Percentiles rank a stretch among this genome's conserved stretches.
Evolutionary conservation across 1,140 invertebrate species (phyloP).

Genomic region (Eriocheir sinensis): DNA sequence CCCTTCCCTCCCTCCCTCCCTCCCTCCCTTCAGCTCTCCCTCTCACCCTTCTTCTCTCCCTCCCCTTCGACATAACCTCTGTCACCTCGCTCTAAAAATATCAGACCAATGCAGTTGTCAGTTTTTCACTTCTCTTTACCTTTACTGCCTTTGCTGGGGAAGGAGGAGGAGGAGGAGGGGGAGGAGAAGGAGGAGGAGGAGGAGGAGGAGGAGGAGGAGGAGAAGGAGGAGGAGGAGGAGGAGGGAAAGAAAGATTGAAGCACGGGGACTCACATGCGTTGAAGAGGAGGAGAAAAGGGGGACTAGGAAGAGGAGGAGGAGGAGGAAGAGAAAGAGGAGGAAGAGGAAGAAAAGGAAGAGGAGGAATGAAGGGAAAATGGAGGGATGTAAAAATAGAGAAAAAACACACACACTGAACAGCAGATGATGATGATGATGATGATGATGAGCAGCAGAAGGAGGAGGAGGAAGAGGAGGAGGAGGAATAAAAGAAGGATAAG

Average conservation of each 20-base stretch:
- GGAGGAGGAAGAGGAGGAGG: background rate
- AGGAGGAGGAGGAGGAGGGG: no score
- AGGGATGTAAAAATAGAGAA: no score
- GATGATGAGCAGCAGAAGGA: background rate
- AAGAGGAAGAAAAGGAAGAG: no score
- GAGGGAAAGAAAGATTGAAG: no score
- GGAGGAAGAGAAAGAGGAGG: no score
- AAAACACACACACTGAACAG: no score
- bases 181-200: background rate
- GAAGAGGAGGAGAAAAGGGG: no score
- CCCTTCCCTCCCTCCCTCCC: background rate
- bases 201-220: background rate
- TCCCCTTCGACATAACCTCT: background rate
- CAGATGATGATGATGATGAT: no score
- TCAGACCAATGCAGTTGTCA: constrained; percentile 26
- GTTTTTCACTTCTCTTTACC: background rate
- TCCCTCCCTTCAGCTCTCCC: background rate
- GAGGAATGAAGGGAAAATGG: no score
- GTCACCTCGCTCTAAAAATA: background rate
- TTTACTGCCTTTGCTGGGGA: background rate
- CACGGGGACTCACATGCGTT: no score
- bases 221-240: background rate
- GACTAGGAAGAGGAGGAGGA: no score
- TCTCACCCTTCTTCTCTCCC: background rate
- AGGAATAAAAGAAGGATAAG: background rate